Conservation (phyloP, 2,113 vertebrate species). For the Mandrillus leucophaeus region DNA sequence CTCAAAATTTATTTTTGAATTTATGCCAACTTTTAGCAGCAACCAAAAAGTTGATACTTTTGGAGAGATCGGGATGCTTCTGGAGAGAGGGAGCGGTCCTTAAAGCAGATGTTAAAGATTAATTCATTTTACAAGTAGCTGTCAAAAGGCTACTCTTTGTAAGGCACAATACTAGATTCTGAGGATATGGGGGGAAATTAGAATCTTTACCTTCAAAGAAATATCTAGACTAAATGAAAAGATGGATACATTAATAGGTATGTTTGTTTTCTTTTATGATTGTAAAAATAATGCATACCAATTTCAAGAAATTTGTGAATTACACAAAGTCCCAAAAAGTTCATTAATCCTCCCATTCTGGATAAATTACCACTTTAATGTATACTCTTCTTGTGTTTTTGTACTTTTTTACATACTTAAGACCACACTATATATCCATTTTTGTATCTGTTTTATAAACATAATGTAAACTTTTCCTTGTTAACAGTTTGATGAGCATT, state of each 20-base stretch:
- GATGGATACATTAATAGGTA: not conserved
- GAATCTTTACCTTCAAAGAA: not conserved
- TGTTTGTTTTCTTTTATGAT: not conserved
- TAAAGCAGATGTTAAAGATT: not conserved
- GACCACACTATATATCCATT: not conserved
- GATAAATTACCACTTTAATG: slow-evolving; percentile 9
- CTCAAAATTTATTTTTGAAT: slow-evolving; percentile 33
- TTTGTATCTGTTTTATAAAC: not conserved
- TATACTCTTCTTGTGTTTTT: not conserved
- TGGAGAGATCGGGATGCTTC: not conserved
- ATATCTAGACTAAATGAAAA: not conserved
- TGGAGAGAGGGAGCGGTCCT: not conserved
- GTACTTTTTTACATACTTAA: not conserved
- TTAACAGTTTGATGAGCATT: not conserved
- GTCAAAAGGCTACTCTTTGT: not conserved
- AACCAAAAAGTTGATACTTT: not conserved
- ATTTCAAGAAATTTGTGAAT: slow-evolving; percentile 16
- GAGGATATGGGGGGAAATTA: not conserved
- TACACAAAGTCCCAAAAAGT: not conserved
- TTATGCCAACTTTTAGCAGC: not conserved
- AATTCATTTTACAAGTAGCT: not conserved
- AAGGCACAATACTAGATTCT: not conserved
- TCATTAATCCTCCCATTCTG: not conserved
- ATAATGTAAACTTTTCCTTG: not conserved
- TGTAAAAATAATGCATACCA: not conserved